phyloP scores from a whole-genome alignment of 2,888 invertebrate genomes.

The Melikaiella ostensackeni region DNA sequence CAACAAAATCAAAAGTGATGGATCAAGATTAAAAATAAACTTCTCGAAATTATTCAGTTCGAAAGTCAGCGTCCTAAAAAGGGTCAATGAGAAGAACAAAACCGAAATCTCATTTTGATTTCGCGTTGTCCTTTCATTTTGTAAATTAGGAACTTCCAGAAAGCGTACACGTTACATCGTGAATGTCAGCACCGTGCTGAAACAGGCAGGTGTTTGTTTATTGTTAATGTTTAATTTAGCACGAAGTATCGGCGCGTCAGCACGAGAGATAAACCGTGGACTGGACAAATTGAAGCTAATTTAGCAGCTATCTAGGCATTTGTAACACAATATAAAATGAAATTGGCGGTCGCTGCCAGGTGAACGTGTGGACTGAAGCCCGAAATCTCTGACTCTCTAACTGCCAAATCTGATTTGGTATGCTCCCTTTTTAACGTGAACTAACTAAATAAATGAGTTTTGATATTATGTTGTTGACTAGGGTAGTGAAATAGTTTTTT shows the following conservation, averaged over 20 bases:
- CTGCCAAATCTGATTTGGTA: slow-evolving; percentile 6
- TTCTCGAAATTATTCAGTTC: too few species aligned
- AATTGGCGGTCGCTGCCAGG: slow-evolving; percentile 57
- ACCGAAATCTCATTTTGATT: too few species aligned
- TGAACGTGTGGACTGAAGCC: slow-evolving; percentile 52
- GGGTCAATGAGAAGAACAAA: too few species aligned
- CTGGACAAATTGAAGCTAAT: slow-evolving; percentile 60
- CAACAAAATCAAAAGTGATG: too few species aligned
- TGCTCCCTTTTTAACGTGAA: background rate
- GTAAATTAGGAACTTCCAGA: too few species aligned
- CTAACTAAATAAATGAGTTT: too few species aligned
- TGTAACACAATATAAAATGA: slow-evolving; percentile 65
- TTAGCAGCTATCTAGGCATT: slow-evolving; percentile 55
- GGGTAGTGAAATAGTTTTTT: too few species aligned
- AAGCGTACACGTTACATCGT: background rate
- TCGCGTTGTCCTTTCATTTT: too few species aligned
- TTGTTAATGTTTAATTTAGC: slow-evolving; percentile 55
- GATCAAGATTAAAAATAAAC: too few species aligned
- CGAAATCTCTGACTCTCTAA: slow-evolving; percentile 40
- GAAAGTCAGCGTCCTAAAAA: too few species aligned
- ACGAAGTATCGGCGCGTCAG: slow-evolving; percentile 47
- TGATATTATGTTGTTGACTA: too few species aligned
- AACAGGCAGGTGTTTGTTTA: slow-evolving; percentile 43
- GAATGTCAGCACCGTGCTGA: slow-evolving; percentile 9
- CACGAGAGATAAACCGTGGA: background rate